Percentiles rank a stretch among this genome's conserved stretches.
These are phyloP conservation scores for Manis crassicaudata DNA, from an alignment of 2,797 vertebrate species.

Conservation along the genomic window DNA sequence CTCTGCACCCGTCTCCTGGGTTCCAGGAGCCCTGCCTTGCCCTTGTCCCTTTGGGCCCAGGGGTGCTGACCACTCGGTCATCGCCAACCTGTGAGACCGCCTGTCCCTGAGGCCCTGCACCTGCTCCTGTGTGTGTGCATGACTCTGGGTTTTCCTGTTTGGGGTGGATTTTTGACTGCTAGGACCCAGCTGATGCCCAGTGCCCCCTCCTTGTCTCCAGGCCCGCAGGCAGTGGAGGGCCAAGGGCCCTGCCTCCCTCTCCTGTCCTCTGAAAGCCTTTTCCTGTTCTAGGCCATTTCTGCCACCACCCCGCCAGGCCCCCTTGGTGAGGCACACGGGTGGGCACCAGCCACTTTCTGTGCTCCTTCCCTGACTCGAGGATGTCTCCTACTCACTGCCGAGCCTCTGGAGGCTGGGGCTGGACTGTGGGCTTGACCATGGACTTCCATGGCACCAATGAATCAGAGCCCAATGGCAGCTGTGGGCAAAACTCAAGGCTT, in stretches of 20 bases:
- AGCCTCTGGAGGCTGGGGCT: background rate
- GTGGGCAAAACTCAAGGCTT: conserved; percentile 34
- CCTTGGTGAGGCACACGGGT: background rate
- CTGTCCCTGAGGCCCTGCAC: background rate
- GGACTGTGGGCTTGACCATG: background rate
- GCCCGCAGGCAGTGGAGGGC: background rate
- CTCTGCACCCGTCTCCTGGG: background rate
- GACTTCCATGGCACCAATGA: background rate
- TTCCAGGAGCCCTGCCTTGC: background rate
- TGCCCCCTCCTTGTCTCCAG: background rate
- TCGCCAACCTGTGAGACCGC: background rate
- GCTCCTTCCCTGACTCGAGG: background rate
- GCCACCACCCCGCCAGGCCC: background rate
- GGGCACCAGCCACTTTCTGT: background rate
- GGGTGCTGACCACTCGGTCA: background rate
- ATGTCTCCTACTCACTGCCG: background rate
- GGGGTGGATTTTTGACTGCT: background rate
- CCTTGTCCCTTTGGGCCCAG: background rate
- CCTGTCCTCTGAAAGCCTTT: background rate
- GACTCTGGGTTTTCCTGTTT: background rate
- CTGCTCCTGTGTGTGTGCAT: background rate
- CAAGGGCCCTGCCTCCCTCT: background rate
- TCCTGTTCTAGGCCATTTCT: background rate
- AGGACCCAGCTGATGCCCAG: background rate
- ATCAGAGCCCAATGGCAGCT: background rate